A percentile compares a stretch with the other conserved stretches of the same genome.
phyloP scores from a whole-genome alignment of 1,140 invertebrate genomes.

The Ladona fulva region DNA sequence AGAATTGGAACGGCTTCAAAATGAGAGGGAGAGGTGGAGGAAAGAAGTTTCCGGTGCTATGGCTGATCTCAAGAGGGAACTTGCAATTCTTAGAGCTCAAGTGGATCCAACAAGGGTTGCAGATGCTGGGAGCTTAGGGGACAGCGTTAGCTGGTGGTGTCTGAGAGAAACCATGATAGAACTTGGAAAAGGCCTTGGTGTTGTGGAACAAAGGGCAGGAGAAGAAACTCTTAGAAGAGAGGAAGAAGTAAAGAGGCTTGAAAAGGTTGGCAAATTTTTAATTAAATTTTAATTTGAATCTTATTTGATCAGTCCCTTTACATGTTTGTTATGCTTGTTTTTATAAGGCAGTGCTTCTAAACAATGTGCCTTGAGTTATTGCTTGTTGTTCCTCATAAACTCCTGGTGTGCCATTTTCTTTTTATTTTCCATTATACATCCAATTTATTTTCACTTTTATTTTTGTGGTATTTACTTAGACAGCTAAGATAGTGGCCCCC shows the following conservation, averaged over 20 bases:
- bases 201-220: constrained; percentile 47
- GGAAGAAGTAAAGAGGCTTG: constrained; percentile 24
- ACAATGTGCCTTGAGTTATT: too few relatives aligned
- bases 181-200: constrained; percentile 50
- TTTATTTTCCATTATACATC: too few relatives aligned
- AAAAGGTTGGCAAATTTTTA: constrained; percentile 26
- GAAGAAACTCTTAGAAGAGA: constrained; percentile 14
- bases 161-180: constrained; percentile 42
- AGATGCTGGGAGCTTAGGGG: constrained; percentile 43
- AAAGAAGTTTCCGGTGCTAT: constrained; percentile 38
- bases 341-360: too few relatives aligned
- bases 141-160: constrained; percentile 43
- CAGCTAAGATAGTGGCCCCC: too few relatives aligned
- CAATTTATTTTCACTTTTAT: too few relatives aligned
- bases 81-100: constrained; percentile 44
- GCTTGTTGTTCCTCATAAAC: too few relatives aligned
- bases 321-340: too few relatives aligned
- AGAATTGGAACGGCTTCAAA: constrained; percentile 36
- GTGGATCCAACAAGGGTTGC: constrained; percentile 38
- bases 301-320: too few relatives aligned
- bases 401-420: too few relatives aligned
- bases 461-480: too few relatives aligned
- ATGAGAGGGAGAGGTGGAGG: constrained; percentile 23
- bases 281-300: too few relatives aligned
- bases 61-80: constrained; percentile 47